Conservation (phyloP, 2,888 invertebrate species). For the Metacarcinus magister region DNA sequence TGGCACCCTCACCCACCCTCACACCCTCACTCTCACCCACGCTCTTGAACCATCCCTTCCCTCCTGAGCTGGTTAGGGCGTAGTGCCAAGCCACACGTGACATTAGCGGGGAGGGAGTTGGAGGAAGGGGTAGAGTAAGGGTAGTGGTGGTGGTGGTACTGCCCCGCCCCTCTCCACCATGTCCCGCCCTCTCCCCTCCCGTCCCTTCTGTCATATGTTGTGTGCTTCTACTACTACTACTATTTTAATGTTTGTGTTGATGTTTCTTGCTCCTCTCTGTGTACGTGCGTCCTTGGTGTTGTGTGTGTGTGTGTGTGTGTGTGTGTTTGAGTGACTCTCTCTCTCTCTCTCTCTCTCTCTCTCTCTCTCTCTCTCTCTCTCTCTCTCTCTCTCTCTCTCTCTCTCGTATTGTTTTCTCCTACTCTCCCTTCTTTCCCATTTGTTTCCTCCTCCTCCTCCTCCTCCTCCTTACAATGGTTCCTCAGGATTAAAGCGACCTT, state of each 20-base stretch:
- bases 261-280: neutral
- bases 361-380: neutral
- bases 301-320: too few relatives aligned
- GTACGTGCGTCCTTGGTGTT: neutral
- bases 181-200: neutral
- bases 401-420: neutral
- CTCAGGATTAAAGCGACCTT: neutral
- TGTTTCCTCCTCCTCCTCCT: neutral
- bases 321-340: neutral
- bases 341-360: neutral
- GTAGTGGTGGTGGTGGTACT: neutral
- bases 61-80: neutral
- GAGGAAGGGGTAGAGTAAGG: too few relatives aligned
- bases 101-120: neutral
- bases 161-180: neutral
- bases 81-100: slow-evolving; percentile 8
- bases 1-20: neutral
- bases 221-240: too few relatives aligned
- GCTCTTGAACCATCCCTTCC: neutral
- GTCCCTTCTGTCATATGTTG: too few relatives aligned
- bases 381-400: neutral
- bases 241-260: too few relatives aligned
- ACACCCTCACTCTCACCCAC: neutral
- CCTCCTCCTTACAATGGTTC: neutral
- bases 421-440: neutral